Evolutionary conservation across 2,888 invertebrate genomes (phyloP), one percentile per base, ranked within the genome.

Genomic region (Cantharis flavilabris): DNA sequence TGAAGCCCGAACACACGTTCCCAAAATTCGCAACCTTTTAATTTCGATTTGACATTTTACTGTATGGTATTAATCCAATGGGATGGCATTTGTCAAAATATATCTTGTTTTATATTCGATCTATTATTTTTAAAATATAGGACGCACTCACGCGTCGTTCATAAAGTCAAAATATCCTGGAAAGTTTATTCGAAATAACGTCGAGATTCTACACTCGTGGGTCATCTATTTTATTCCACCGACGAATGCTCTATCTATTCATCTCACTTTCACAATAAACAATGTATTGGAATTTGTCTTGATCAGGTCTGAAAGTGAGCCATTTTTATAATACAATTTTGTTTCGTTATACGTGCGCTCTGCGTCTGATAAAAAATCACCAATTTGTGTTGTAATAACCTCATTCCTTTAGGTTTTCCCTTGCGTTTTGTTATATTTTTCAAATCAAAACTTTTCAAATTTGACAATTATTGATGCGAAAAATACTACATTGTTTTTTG

Each of bases 241-340:
- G 49, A 49, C 73, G 72, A 73, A 71, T 71, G 69, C 71, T 76
- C 75, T 74, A 76, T 78, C 75, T 76, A 80, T 80, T 72, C 79
- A 75, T 82, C 81, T 77, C 81, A 75, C 83, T 79, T 83, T 81
- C 83, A 82, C 85, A 84, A 86, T 86, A 87, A 86, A 86, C 86
- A 86, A 86, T 86, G 85, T 86, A 87, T 86, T 84, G 86, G 84
- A 84, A 87, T 87, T 86, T 86, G 85, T 87, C 86, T 87, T 87
- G 86, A 86, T 87, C 87, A 86, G 84, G 79, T 79, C 80, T 77
- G 82, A 82, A 83, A 84, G 84, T 84, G 83, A 84, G 84, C 84
- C 84, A 84, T 85, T 85, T 85, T 85, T 84, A 85, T 85, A 84
- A 84, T 84, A 83, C 83, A 84, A 84, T 84, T 84, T 83, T 82